Base-by-base conservation (phyloP, 2,113 vertebrate genomes). In the Seriola quinqueradiata region DNA sequence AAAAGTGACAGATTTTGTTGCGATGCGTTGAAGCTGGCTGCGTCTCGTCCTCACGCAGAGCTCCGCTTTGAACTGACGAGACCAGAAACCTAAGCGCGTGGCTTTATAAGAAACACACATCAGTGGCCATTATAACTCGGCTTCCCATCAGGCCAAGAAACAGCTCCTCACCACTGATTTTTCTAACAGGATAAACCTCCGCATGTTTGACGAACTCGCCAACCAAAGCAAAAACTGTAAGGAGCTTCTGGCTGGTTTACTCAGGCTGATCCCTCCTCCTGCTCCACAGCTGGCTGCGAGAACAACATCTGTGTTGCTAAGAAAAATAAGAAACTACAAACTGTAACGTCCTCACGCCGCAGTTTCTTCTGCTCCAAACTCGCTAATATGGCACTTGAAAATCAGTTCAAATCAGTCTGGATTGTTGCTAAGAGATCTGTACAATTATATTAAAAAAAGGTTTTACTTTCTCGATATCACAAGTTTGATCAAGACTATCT, bases 371-470 rank as follows among this genome's bases (percentile, higher is more conserved):
- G 36, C 42, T 64, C 65, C 77, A 54, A 11, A 17, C 52, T 32
- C 8, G 6, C 9, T 80, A 59, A 57, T 88, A 90, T 92, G 92
- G 92, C 91, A 93, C 91, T 90, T 89, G 10, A 52, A 48, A 73
- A 67, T 81, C 74, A 66, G 4, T 72, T 83, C 40, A 16, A 65
- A 32, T 79, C n/a, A 6, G 32, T 68, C 34, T 9, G 46, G 42
- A 48, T 38, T 55, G 50, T 70, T 57, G 36, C 54, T 46, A 58
- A 78, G 66, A 81, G 46, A 85, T 42, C 69, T 86, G 70, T 85
- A 88, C 75, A 87, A 6, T 68, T 60, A n/a, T 48, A 40, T 55
- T 63, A 44, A 70, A 80, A 74, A 59, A 52, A 54, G 50, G 38
- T 8, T 70, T 79, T 58, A 32, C 58, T 59, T 80, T 74, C 55